Base-by-base conservation (phyloP, 1,140 invertebrate species). In the Leptopilina boulardi region DNA sequence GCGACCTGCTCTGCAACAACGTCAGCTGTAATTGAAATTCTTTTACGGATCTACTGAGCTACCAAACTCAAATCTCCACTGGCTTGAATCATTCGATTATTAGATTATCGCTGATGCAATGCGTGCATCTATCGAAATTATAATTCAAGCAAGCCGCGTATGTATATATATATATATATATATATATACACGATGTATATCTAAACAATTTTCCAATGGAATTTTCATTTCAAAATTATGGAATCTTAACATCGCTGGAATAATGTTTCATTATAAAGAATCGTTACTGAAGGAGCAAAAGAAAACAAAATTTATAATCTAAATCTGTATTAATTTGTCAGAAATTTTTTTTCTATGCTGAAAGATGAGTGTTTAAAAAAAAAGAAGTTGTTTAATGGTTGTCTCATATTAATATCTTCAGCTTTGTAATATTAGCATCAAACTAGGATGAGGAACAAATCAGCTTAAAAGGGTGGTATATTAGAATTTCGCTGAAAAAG, bases 21-120 rank as follows among this genome's bases (percentile, higher is more conserved):
- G 56, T 66, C 56, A 66, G 56, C 56, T 26, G 21, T 66, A 66
- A 66, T 66, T 66, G 56, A 15, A 66, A 30, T 66, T 66, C 56
- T 66, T 66, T 66, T 13, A 66, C 23, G 23, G 21, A 30, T 66
- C 56, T 66, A 34, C 30, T 3, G 2, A 34, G 23, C 56, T 21
- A 13, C 23, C 21, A 26, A n/a, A 66, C 56, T 66, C 21, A 66
- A 66, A 66, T 30, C 56, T 66, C 23, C 23, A 66, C 26, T 66
- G 56, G 56, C 9, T 66, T 66, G 56, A n/a, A 66, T 66, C 23
- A 66, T 66, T 66, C 5, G 23, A 26, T 66, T 66, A 66, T 26
- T 66, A 26, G 56, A 66, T 66, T 66, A 30, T 66, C 23, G 56
- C 56, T 26, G 26, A 66, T 23, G 21, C 23, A 66, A 26, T 4